These are phyloP conservation scores for Vidua chalybeata DNA, from an alignment of 2,113 vertebrate genomes.

Conservation along the genomic window DNA sequence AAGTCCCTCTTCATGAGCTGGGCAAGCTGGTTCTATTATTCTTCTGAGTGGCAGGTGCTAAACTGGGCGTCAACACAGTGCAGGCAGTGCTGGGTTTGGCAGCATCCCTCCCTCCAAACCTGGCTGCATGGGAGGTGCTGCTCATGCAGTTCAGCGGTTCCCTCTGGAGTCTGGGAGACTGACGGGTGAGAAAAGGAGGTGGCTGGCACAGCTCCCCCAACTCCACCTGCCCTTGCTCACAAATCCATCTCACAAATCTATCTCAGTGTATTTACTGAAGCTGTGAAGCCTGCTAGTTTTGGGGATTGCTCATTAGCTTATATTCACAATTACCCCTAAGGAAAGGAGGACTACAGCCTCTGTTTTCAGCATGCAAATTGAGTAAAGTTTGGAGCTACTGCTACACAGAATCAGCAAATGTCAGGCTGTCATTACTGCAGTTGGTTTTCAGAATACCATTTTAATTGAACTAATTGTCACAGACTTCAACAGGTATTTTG, in stretches of 20 bases:
- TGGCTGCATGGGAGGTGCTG: accelerated
- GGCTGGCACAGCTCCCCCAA: not conserved
- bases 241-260: not conserved
- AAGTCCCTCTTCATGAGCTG: not conserved
- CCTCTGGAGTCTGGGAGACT: not conserved
- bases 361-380: constrained; percentile 18
- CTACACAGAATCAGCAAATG: not conserved
- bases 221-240: accelerated
- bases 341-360: not conserved
- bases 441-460: not conserved
- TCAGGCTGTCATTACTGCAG: not conserved
- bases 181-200: not conserved
- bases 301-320: constrained; percentile 20
- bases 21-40: not conserved
- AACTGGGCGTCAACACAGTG: not conserved
- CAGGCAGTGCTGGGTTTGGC: not conserved
- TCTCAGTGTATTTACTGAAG: not conserved
- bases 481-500: constrained; percentile 37
- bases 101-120: not conserved
- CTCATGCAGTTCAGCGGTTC: accelerated
- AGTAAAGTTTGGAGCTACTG: not conserved
- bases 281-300: not conserved
- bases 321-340: not conserved
- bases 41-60: not conserved
- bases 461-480: constrained; percentile 47